These are phyloP conservation scores for Varecia variegata DNA, from an alignment of 2,797 vertebrate species.

Conservation along the genomic window DNA sequence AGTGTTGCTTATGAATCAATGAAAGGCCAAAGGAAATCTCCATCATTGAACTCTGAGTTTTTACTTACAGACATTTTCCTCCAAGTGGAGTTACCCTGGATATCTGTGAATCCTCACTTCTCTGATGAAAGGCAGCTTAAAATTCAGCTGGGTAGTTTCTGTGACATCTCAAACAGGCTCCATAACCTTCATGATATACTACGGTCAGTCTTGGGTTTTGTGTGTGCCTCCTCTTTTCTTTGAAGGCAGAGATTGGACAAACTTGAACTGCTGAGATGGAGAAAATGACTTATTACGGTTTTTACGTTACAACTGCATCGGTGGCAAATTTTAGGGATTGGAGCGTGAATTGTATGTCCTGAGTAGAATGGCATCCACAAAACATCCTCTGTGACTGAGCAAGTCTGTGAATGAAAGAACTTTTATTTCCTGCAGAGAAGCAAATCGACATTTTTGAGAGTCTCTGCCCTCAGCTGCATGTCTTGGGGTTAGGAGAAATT, in stretches of 20 bases:
- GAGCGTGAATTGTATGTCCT: neutral
- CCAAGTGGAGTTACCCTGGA: neutral
- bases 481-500: neutral
- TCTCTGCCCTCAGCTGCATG: neutral
- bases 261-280: slow-evolving; percentile 47
- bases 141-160: slow-evolving; percentile 41
- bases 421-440: slow-evolving; percentile 3
- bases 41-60: neutral
- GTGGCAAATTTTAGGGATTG: neutral
- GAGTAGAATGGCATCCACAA: neutral
- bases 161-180: slow-evolving; percentile 25
- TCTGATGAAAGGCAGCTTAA: slow-evolving; percentile 6
- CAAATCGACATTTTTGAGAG: neutral
- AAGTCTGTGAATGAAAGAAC: slow-evolving; percentile 41
- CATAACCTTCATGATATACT: neutral
- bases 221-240: neutral
- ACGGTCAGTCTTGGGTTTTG: neutral
- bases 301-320: neutral
- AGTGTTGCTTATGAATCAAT: slow-evolving; percentile 39
- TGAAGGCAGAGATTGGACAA: slow-evolving; percentile 19
- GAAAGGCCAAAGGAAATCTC: slow-evolving; percentile 44
- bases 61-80: slow-evolving; percentile 43
- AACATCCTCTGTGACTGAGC: neutral
- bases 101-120: slow-evolving; percentile 18
- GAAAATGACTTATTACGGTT: slow-evolving; percentile 4